These are phyloP conservation scores for Apodemia duryi DNA, from an alignment of 2,888 invertebrate species.

Conservation along the genomic window DNA sequence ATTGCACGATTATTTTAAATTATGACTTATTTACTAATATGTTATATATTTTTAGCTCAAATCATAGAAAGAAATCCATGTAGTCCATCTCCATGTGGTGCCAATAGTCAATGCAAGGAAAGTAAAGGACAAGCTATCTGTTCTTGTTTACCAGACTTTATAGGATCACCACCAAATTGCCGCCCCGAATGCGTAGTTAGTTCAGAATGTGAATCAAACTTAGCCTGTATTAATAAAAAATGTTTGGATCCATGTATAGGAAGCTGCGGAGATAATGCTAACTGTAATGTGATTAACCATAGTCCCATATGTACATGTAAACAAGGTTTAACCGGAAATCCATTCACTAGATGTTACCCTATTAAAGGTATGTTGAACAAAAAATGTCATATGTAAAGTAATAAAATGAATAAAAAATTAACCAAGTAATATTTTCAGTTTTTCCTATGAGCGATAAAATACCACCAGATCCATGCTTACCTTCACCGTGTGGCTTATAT, in stretches of 20 bases:
- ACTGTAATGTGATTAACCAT: conserved; percentile 82
- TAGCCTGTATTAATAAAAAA: conserved; percentile 85
- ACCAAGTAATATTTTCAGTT: conserved; percentile 43
- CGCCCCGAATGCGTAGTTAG: conserved; percentile 86
- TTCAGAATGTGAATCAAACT: conserved; percentile 81
- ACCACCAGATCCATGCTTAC: conserved; percentile 79
- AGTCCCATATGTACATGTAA: conserved; percentile 89
- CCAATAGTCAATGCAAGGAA: conserved; percentile 87
- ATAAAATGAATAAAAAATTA: background rate
- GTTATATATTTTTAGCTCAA: conserved; percentile 46
- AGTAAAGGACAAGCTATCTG: conserved; percentile 85
- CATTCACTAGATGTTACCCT: conserved; percentile 85
- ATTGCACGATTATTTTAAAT: background rate
- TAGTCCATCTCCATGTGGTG: conserved; percentile 83
- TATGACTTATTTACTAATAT: background rate
- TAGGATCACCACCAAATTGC: conserved; percentile 85
- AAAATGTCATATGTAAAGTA: background rate
- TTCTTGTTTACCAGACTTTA: conserved; percentile 82
- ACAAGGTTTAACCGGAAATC: conserved; percentile 85
- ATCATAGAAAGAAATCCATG: conserved; percentile 54
- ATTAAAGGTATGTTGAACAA: conserved; percentile 64
- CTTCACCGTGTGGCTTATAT: conserved; percentile 84
- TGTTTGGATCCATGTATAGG: conserved; percentile 84
- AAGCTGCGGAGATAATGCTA: conserved; percentile 80
- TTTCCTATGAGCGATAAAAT: conserved; percentile 47